Base-by-base conservation (phyloP, 2,797 vertebrate genomes). In the Sebastes oblongus region DNA sequence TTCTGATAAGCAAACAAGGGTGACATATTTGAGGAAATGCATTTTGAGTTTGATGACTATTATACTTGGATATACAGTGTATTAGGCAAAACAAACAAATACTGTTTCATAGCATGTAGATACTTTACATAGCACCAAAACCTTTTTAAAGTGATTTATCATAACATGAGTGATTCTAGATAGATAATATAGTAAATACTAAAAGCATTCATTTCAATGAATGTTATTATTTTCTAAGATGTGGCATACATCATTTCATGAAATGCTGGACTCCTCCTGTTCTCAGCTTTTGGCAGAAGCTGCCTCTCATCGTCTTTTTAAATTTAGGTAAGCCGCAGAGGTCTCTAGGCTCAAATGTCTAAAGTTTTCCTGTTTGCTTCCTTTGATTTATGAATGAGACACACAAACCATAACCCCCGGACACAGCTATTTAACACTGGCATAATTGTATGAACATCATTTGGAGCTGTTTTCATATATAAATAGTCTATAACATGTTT, bases 201-300 rank as follows among this genome's bases (percentile, higher is more conserved):
- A n/a, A 78, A 68, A n/a, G 16, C 7, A 56, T 52, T 14, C 20
- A 24, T 32, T 27, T 56, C n/a, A 60, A 34, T 30, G 46, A 32
- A 27, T 39, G 12, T 27, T 5, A 6, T 60, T 78, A 65, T 55
- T 83, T 81, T 56, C 30, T 54, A 50, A 72, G 66, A 55, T 66
- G 54, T 88, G 72, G 34, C 13, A 46, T 68, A 27, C 11, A 72
- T 79, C 6, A 66, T 75, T 24, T 69, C 25, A n/a, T 34, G 6
- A 72, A 72, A 74, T 69, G 42, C n/a, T 61, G 27, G 4, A 30
- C 69, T 64, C 61, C 32, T 55, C 16, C 65, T 69, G 12, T 50
- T 68, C 7, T 42, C 7, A 30, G 32, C 2, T 30, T 62, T 78
- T 74, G 66, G 39, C 70, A 65, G 66, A 66, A 77, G 60, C 36